A percentile compares a stretch with the other conserved stretches of the same genome.
Evolutionary conservation across 2,797 vertebrate species (phyloP).

Genomic region (Phyllotis vaccarum): DNA sequence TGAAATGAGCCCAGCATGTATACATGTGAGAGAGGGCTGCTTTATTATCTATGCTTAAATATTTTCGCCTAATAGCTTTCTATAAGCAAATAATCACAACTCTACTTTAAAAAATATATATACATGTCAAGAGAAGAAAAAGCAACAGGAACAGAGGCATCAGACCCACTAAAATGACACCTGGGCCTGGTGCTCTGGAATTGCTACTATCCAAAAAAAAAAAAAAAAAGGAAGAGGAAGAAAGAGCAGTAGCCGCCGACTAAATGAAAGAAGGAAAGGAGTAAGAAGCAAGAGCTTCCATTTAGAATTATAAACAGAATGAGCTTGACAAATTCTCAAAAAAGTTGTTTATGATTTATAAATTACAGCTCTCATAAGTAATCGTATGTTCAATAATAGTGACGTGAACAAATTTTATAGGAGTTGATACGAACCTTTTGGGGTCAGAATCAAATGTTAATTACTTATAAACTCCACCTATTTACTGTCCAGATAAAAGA

Average conservation of each 20-base stretch:
- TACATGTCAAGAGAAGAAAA: background rate
- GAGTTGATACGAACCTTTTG: constrained; percentile 35
- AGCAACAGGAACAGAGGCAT: constrained; percentile 21
- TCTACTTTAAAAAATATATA: background rate
- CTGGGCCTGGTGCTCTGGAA: background rate
- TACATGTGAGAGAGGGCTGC: background rate
- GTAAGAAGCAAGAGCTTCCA: constrained; percentile 26
- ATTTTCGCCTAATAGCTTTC: background rate
- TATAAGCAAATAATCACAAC: constrained; percentile 21
- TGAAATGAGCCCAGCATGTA: constrained; percentile 26
- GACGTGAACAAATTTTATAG: constrained; percentile 50
- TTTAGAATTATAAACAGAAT: constrained; percentile 64
- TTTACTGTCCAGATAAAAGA: constrained; percentile 64
- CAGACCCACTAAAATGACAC: constrained; percentile 8
- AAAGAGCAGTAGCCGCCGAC: background rate
- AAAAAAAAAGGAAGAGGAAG: constrained; percentile 4
- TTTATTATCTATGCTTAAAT: background rate
- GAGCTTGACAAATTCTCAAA: constrained; percentile 53
- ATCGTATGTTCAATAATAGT: constrained; percentile 12
- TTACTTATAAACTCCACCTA: constrained; percentile 50
- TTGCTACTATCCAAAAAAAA: background rate
- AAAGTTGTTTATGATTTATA: constrained; percentile 64
- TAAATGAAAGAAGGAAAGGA: constrained; percentile 24
- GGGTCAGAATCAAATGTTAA: constrained; percentile 50
- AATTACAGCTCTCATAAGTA: constrained; percentile 57